phyloP scores from a whole-genome alignment of 2,113 vertebrate species.

The Onychostoma macrolepis region DNA sequence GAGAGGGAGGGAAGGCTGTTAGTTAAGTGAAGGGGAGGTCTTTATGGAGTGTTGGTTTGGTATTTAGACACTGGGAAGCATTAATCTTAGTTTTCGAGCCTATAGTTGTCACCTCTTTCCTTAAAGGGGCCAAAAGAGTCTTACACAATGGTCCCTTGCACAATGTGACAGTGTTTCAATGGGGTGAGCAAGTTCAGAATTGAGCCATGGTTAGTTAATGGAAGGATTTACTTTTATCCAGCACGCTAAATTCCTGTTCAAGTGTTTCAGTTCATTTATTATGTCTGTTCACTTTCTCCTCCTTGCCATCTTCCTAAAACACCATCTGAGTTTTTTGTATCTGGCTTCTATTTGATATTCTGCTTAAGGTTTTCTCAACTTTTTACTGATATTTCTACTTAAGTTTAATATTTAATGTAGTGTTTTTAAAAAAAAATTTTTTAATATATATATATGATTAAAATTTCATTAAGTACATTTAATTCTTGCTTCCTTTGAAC shows the following conservation, averaged over 20 bases:
- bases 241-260: constrained; percentile 5
- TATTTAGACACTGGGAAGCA: constrained; percentile 51
- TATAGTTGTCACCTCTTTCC: constrained; percentile 54
- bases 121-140: constrained; percentile 26
- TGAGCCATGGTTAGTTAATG: constrained; percentile 5
- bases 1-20: constrained; percentile 32
- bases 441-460: not conserved
- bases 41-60: constrained; percentile 53
- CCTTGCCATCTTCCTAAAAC: not conserved
- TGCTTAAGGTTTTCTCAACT: not conserved
- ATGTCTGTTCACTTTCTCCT: not conserved
- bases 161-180: constrained; percentile 50
- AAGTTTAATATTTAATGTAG: not conserved
- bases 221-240: not conserved
- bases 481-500: not conserved
- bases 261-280: not conserved
- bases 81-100: constrained; percentile 60
- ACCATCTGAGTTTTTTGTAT: not conserved
- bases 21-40: constrained; percentile 61
- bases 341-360: not conserved
- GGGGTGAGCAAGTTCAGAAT: constrained; percentile 45
- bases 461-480: not conserved
- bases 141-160: constrained; percentile 36
- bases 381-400: not conserved
- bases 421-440: too few species aligned